Evolutionary conservation across 2,113 vertebrate species (phyloP), one percentile per base, ranked within the genome.

Genomic region (Mustelus asterias): DNA sequence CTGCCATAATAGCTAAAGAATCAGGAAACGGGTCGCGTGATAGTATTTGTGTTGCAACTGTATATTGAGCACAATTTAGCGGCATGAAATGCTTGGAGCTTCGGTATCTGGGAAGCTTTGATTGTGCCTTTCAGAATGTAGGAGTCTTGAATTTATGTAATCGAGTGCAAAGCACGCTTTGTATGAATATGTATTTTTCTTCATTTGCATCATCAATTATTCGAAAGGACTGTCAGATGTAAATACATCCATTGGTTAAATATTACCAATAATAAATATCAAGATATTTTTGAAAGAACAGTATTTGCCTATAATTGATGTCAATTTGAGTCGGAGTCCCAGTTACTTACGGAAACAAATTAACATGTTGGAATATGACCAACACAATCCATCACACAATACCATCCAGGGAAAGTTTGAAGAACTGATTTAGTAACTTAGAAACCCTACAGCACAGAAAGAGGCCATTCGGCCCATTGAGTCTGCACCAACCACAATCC

Each of bases 1-100:
- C 99, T 99, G 99, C 98, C 98, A 98, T 97, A 96, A 96, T 96
- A 92, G 69, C 96, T 95, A 96, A 97, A 96, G 96, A 97, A 96
- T 96, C 44, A 83, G 96, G 95, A 0, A 63, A 72, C 69, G 48
- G 94, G 94, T 95, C 94, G 69, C 65, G 94, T 95, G 94, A 95
- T 95, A 72, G 94, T 94, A 48, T 72, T 95, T 76, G 67, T 70
- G 67, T 54, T 72, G 26, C 69, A 22, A 54, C 41, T 95, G 26
- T 76, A 54, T 33, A 54, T 29, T 93, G 33, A 76, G 44, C 70
- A 26, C 94, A n/a, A 95, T 95, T 95, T 41, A 95, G 94, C 20
- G n/a, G 69, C 67, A 16, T 41, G 37, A 54, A 95, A 95, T 72
- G 44, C 44, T 69, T 67, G 54, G 41, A 20, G 37, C 65, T 26